phyloP scores from a whole-genome alignment of 2,113 vertebrate genomes.

The Pituophis catenifer region DNA sequence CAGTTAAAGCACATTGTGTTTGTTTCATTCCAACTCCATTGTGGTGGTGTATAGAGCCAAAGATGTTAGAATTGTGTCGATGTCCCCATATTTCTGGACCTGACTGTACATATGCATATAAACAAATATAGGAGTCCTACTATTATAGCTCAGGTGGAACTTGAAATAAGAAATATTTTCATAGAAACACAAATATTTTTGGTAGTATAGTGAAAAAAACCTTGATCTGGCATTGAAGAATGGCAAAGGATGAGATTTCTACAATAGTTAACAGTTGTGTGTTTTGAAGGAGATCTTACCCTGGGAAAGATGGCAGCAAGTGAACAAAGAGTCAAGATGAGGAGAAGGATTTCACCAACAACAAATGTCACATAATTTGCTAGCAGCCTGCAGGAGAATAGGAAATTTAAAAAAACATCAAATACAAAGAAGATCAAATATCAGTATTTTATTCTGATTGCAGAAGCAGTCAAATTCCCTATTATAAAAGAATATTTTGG shows the following conservation, averaged over 20 bases:
- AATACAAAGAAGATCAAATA: neutral
- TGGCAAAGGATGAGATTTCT: neutral
- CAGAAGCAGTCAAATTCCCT: neutral
- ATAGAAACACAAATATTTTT: neutral
- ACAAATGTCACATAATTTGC: conserved; percentile 90
- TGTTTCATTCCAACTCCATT: too few species aligned
- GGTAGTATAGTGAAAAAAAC: neutral
- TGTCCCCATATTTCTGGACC: too few species aligned
- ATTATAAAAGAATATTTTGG: neutral
- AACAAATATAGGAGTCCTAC: neutral
- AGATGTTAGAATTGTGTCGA: too few species aligned
- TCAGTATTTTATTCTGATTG: neutral
- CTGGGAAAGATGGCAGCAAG: conserved; percentile 88
- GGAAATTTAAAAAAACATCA: neutral
- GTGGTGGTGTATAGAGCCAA: too few species aligned
- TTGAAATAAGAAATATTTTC: neutral
- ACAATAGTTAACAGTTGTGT: neutral
- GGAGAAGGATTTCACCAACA: conserved; percentile 82
- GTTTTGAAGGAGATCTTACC: conserved; percentile 65
- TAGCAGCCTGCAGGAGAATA: conserved; percentile 73
- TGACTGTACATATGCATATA: neutral
- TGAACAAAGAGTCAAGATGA: conserved; percentile 86
- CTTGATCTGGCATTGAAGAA: neutral
- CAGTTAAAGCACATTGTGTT: too few species aligned
- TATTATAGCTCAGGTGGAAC: neutral